Base-by-base conservation (phyloP, 1,140 invertebrate genomes). In the Hermetia illucens region DNA sequence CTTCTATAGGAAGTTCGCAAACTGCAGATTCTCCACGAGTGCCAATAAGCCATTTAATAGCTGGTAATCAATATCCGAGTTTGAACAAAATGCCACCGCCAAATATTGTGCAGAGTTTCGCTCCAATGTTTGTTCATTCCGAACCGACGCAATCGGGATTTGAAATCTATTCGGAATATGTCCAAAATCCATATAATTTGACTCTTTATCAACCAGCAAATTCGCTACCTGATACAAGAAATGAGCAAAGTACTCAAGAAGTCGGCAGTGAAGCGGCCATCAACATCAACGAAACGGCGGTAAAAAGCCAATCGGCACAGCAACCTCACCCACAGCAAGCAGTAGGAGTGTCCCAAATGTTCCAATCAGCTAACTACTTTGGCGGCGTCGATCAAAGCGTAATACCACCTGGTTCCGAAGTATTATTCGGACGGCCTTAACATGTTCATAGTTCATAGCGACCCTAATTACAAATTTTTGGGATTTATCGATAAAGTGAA, bases 321-420 rank as follows among this genome's bases (percentile, higher is more conserved):
- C 13, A 38, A 19, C 32, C 39, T 12, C 40, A 41, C 36, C 6
- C 41, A 4, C 34, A 31, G 21, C 17, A 59, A 13, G 58, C 58
- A 4, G 47, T 62, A 36, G 58, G 17, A 44, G 21, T 21, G 34
- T 24, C 38, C 38, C n/a, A 15, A 48, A 44, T 52, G 42, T 57
- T 55, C 34, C 50, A 51, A 39, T 57, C 60, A 21, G 48, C 68
- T 0, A 71, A 66, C 50, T 76, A 75, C 46, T 76, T 76, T 47
- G 64, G 63, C 32, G 41, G 41, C 0, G 59, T 62, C 0, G 63
- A 65, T 36, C 61, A 64, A 15, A 62, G 61, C 38, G 45, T 44
- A 19, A 59, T 67, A 36, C 65, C 64, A 17, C 66, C 67, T 0
- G 70, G 71, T 9, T 71, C 72, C 0, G 74, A 75, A 40, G 65